Base-by-base conservation (phyloP, 2,888 invertebrate genomes). In the Erebia epiphron region DNA sequence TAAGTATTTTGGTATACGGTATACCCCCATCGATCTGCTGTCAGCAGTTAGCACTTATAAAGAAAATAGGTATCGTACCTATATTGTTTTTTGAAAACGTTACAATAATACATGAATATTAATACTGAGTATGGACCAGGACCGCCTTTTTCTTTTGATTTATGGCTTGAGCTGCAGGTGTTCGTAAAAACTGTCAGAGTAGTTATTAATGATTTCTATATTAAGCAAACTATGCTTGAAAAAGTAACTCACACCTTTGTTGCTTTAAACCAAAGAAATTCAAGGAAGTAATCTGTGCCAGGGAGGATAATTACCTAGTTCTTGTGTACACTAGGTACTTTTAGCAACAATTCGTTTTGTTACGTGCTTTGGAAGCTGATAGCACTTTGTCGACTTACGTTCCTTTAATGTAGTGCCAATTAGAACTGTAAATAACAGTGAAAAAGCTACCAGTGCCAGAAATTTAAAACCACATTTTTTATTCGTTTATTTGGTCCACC, bases 301-400 rank as follows among this genome's bases (percentile, higher is more conserved):
- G 56, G 21, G 26, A 57, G 56, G 56, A 57, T 26, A 57, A 26
- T 57, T 57, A 26, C 13, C 56, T 26, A 26, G 21, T 57, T 57
- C 56, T 57, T 57, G 26, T 11, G 26, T 11, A 14, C 56, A 57
- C 26, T 13, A 13, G 46, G 11, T 43, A 56, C 21, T 56, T 26
- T 56, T 57, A 26, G 26, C 26, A 57, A 13, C 56, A 13, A 26
- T 57, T 57, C 56, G 13, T 18, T 57, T 26, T 57, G 7, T 7
- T 26, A 26, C 21, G 56, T 26, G 56, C 56, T 57, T 26, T 57
- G 56, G 14, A 57, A 57, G 21, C 56, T 56, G 4, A 54, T 50
- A 21, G 56, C 21, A 14, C 56, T 7, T 21, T 11, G 56, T 3
- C 52, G 52, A 52, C 16, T 21, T 56, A 56, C 21, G 18, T 56